phyloP scores from a whole-genome alignment of 2,888 invertebrate genomes.

The Ceramica pisi region DNA sequence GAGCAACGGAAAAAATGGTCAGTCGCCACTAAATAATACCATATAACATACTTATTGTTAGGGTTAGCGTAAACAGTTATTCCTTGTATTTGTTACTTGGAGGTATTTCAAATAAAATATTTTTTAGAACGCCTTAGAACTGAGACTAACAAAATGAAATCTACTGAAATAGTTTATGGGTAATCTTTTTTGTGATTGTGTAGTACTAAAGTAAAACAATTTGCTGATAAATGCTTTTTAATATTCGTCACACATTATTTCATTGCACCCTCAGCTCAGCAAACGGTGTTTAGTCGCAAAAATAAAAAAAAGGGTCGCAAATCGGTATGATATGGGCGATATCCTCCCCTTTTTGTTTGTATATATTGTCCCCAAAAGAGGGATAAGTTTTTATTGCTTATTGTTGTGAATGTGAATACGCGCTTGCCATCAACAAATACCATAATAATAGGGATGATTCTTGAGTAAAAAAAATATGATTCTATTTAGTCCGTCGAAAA shows the following conservation, averaged over 20 bases:
- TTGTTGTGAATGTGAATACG: constrained; percentile 13
- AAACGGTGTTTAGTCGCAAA: neutral
- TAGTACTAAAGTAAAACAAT: neutral
- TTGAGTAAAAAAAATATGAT: too few species aligned
- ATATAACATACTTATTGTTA: constrained; percentile 4
- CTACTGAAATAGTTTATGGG: neutral
- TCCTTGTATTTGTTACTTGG: neutral
- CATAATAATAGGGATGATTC: neutral
- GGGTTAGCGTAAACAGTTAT: neutral
- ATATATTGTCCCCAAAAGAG: neutral
- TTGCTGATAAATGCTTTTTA: neutral
- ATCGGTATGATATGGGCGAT: neutral
- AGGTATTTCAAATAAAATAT: constrained; percentile 1
- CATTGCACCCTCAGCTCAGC: neutral
- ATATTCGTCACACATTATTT: neutral
- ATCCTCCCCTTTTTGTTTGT: neutral
- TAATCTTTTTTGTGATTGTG: neutral
- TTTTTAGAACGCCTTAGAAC: neutral
- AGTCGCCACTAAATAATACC: constrained; percentile 65
- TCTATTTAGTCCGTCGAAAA: too few species aligned
- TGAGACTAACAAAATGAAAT: neutral
- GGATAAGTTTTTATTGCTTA: neutral
- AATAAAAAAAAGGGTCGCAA: neutral
- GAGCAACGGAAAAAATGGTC: constrained; percentile 74
- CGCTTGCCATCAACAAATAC: neutral